Conservation (phyloP, 2,113 vertebrate species). For the Bambusicola thoracicus region DNA sequence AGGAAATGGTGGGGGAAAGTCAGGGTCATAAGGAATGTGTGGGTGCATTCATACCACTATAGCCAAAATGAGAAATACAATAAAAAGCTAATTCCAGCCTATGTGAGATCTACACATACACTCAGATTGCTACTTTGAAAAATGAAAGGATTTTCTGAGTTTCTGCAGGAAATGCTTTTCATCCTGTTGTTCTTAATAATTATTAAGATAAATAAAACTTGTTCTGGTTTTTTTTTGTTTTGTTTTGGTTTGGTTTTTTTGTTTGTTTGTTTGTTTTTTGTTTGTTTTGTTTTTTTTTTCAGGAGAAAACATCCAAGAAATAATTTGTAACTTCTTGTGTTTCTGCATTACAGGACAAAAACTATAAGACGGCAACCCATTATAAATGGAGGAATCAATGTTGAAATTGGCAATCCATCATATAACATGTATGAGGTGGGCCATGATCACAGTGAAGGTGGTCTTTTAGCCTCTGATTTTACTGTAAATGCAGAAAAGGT, state of each 20-base stretch:
- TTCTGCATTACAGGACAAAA: conserved; percentile 85
- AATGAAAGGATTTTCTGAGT: not conserved
- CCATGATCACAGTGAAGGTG: conserved; percentile 92
- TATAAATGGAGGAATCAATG: conserved; percentile 96
- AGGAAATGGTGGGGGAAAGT: not conserved
- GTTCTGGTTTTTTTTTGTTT: no score
- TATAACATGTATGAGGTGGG: conserved; percentile 99
- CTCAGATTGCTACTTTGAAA: not conserved
- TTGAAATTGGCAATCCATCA: conserved; percentile 98
- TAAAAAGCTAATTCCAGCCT: not conserved
- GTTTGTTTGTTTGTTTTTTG: no score
- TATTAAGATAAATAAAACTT: not conserved
- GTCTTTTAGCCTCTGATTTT: conserved; percentile 92
- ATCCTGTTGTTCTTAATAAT: not conserved
- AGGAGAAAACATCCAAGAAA: not conserved
- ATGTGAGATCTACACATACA: not conserved
- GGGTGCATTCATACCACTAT: not conserved
- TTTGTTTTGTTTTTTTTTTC: no score
- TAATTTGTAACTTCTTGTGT: not conserved
- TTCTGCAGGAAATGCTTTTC: not conserved
- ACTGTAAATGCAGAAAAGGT: conserved; percentile 96
- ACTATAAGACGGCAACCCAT: conserved; percentile 95
- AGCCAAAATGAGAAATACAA: not conserved
- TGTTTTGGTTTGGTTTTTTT: no score
- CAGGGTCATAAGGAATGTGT: not conserved